phyloP scores from a whole-genome alignment of 2,888 invertebrate species.

The Omphaloscelis lunosa region DNA sequence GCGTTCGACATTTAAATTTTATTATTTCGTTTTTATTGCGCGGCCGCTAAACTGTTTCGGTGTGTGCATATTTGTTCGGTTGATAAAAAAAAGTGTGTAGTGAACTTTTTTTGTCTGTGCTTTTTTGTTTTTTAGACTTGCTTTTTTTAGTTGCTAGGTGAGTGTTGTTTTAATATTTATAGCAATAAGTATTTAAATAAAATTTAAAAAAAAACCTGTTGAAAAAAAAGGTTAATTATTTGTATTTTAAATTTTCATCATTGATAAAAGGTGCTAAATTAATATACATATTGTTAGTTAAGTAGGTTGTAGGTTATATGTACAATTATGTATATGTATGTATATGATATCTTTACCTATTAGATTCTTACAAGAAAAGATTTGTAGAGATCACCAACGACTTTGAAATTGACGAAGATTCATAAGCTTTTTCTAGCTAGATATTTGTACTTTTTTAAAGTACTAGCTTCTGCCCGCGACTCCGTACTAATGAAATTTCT shows the following conservation, averaged over 20 bases:
- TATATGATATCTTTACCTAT: neutral
- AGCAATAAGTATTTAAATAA: neutral
- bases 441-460: too few relatives aligned
- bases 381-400: neutral
- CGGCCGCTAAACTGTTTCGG: slow-evolving; percentile 57
- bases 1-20: slow-evolving; percentile 63
- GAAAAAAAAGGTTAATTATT: neutral
- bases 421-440: neutral
- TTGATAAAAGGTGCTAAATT: too few relatives aligned
- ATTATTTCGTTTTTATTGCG: slow-evolving; percentile 60
- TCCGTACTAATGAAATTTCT: too few relatives aligned
- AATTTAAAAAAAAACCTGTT: too few relatives aligned
- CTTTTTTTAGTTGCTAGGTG: slow-evolving; percentile 42
- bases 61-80: slow-evolving; percentile 55
- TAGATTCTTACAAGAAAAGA: neutral
- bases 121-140: slow-evolving; percentile 24
- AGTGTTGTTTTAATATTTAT: slow-evolving; percentile 17
- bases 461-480: too few relatives aligned
- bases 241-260: too few relatives aligned
- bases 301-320: too few relatives aligned
- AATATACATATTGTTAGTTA: too few relatives aligned
- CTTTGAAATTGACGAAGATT: neutral
- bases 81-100: slow-evolving; percentile 57
- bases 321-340: too few relatives aligned
- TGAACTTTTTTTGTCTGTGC: slow-evolving; percentile 60